Percentiles rank a stretch among this genome's conserved stretches.
Conservation (phyloP, 2,797 vertebrate species). For the Parambassis ranga region DNA sequence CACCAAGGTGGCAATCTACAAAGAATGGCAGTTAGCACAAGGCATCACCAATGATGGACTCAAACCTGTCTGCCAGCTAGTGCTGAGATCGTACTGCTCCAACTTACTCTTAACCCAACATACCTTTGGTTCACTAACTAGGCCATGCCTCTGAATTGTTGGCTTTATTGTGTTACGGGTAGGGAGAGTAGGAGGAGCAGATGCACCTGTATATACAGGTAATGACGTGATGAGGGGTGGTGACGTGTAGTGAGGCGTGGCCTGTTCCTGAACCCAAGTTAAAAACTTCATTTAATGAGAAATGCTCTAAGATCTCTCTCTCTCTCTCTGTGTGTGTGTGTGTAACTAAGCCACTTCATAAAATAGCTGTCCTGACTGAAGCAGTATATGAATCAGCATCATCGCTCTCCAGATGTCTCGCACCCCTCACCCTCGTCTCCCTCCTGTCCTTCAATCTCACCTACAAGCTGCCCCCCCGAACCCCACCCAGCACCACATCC, state of each 20-base stretch:
- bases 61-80: background rate
- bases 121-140: too few species aligned
- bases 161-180: too few species aligned
- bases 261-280: too few species aligned
- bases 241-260: too few species aligned
- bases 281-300: too few species aligned
- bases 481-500: slow-evolving; percentile 42
- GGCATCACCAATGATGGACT: background rate
- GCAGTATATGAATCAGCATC: slow-evolving; percentile 41
- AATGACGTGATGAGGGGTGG: too few species aligned
- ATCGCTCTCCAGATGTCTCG: slow-evolving; percentile 68
- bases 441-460: slow-evolving; percentile 58
- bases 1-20: background rate
- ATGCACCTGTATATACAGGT: too few species aligned
- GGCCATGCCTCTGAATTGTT: too few species aligned
- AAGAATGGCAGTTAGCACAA: background rate
- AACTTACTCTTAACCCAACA: too few species aligned
- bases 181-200: too few species aligned
- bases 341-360: background rate
- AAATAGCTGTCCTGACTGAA: background rate
- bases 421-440: background rate
- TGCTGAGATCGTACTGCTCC: background rate
- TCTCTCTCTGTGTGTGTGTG: too few species aligned
- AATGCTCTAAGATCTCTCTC: too few species aligned
- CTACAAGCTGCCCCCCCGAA: slow-evolving; percentile 26